A percentile compares a stretch with the other conserved stretches of the same genome.
Evolutionary conservation across 1,140 invertebrate genomes (phyloP).

Genomic region (Ditylenchus dipsaci): DNA sequence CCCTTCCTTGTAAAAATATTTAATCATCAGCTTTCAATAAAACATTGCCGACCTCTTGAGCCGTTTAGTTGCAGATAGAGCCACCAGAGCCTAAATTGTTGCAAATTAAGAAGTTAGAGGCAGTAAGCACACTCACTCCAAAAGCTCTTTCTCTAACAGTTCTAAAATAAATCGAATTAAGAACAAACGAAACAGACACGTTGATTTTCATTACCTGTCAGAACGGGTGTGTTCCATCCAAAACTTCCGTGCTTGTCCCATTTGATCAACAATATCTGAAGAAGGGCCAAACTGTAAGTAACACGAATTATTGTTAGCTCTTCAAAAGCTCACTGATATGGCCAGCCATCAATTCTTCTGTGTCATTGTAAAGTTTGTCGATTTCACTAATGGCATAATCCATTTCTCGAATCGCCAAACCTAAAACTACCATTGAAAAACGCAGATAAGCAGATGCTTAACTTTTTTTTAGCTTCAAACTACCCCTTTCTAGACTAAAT

Average conservation of each 20-base stretch:
- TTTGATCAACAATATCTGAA: conserved; percentile 27
- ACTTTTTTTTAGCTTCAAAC: too few relatives aligned
- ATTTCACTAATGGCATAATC: conserved; percentile 30
- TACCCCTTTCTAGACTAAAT: too few relatives aligned
- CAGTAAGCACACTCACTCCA: neutral
- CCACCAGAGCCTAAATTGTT: conserved; percentile 15
- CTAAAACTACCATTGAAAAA: conserved; percentile 7
- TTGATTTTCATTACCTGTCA: neutral
- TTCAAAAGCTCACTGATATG: conserved; percentile 6
- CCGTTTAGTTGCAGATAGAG: conserved; percentile 27
- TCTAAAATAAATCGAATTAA: too few relatives aligned
- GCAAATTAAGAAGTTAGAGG: too few relatives aligned
- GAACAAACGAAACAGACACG: too few relatives aligned
- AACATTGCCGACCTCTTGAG: conserved; percentile 14
- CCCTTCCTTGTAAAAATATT: too few relatives aligned
- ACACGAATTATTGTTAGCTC: too few relatives aligned
- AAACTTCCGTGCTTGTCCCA: conserved; percentile 17
- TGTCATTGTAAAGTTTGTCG: conserved; percentile 31
- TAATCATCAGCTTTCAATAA: neutral
- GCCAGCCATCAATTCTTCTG: conserved; percentile 17
- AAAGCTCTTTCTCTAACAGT: conserved; percentile 27
- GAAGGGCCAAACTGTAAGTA: neutral
- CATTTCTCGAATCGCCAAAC: conserved; percentile 18
- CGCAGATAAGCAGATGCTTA: too few relatives aligned
- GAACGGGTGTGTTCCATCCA: conserved; percentile 26